Evolutionary conservation across 2,797 vertebrate species (phyloP), one percentile per base, ranked within the genome.

Genomic region (Momotus momota): DNA sequence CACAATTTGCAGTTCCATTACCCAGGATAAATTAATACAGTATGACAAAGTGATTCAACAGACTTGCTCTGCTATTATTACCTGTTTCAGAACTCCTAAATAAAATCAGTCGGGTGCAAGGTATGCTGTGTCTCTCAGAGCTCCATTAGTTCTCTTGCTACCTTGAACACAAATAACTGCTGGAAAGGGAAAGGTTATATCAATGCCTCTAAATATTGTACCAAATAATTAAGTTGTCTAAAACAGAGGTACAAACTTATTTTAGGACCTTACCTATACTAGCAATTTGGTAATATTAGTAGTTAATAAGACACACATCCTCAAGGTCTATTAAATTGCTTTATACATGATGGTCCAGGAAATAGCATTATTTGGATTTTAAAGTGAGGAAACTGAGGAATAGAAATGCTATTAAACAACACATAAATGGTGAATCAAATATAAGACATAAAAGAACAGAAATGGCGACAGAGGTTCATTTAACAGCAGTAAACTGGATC

Each of bases 1-100:
- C 10, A 94, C 88, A 94, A 93, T 96, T 96, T 97, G n/a, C 64
- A 92, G 91, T 97, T 97, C 62, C 83, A 90, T 95, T 97, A 94
- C 86, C 77, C 79, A 81, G 94, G 86, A 95, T 86, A 96, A 94
- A 96, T 96, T 96, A 97, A 95, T 78, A 95, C 48, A 71, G 71
- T 95, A 88, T 95, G 89, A 96, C 71, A 97, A 96, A 94, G 64
- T 60, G 86, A 79, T 95, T 96, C 94, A 93, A 85, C 72, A 95
- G 94, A 93, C 72, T 78, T 86, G 58, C 90, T 96, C 35, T 86
- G 69, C 97, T 96, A 89, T 95, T 96, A 96, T 82, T 96, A 93
- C 45, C 67, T 78, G 79, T 87, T 92, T 84, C 74, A 94, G 88
- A 40, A 48, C 33, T 96, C 94, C 88, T 51, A 97, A 86, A 97